Percentiles rank a stretch among this genome's conserved stretches.
phyloP scores from a whole-genome alignment of 2,797 vertebrate species.

The Gallinago solitaria region DNA sequence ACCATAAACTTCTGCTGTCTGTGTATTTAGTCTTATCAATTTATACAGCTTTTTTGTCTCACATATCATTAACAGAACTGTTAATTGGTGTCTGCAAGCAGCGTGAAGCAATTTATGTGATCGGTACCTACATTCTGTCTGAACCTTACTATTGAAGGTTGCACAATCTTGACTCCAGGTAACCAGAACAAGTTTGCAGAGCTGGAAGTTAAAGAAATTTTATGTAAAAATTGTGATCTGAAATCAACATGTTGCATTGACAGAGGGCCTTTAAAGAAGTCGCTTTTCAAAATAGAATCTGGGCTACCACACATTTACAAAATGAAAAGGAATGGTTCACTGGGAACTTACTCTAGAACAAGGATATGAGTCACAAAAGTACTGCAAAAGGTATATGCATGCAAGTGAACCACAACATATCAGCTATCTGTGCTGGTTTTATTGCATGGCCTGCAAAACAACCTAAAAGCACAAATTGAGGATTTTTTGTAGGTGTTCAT shows the following conservation, averaged over 20 bases:
- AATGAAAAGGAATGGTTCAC: not conserved
- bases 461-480: not conserved
- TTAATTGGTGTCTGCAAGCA: conserved; percentile 24
- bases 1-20: not conserved
- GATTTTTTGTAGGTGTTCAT: accelerated
- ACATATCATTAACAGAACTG: conserved; percentile 8
- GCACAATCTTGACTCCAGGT: not conserved
- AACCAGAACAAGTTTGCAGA: not conserved
- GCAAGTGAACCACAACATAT: not conserved
- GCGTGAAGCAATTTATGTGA: not conserved
- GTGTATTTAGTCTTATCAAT: not conserved
- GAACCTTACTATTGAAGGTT: not conserved
- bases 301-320: not conserved
- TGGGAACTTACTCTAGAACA: not conserved
- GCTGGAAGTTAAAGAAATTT: not conserved
- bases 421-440: not conserved
- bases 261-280: not conserved
- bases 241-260: not conserved
- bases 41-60: not conserved
- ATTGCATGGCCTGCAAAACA: not conserved
- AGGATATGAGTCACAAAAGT: not conserved
- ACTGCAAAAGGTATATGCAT: not conserved
- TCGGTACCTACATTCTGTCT: not conserved
- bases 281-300: not conserved
- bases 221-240: not conserved